phyloP scores from a whole-genome alignment of 2,888 invertebrate species.

The Callyntrura sp. region DNA sequence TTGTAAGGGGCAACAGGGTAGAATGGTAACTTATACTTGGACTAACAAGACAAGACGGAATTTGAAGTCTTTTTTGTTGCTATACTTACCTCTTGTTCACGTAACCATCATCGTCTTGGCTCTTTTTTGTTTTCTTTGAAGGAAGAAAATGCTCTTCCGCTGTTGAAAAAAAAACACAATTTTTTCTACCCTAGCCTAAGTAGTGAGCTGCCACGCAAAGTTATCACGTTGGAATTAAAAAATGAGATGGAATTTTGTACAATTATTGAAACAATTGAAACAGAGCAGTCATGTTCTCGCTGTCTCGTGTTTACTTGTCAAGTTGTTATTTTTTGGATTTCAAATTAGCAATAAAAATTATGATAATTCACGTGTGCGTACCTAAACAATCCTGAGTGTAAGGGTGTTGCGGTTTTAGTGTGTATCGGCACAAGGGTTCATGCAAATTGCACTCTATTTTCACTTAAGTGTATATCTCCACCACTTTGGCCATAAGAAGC shows the following conservation, averaged over 20 bases:
- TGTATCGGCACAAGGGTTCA: background rate
- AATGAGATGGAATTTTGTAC: slow-evolving; percentile 48
- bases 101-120: background rate
- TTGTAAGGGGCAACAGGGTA: background rate
- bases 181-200: background rate
- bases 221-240: slow-evolving; percentile 21
- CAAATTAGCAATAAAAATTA: slow-evolving; percentile 24
- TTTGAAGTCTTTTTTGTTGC: slow-evolving; percentile 46
- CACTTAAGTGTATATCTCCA: slow-evolving; percentile 2
- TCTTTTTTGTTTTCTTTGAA: slow-evolving; percentile 5
- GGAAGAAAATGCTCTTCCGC: slow-evolving; percentile 56
- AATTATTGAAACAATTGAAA: slow-evolving; percentile 51
- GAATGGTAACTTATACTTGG: slow-evolving; percentile 1
- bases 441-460: slow-evolving; percentile 16
- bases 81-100: background rate
- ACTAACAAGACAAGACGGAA: background rate
- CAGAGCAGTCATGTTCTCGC: slow-evolving; percentile 46
- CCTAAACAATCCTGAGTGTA: background rate
- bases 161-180: slow-evolving; percentile 35
- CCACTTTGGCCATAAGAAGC: background rate
- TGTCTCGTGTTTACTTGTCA: slow-evolving; percentile 37
- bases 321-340: slow-evolving; percentile 49
- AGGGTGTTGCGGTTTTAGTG: background rate
- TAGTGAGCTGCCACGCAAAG: background rate
- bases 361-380: slow-evolving; percentile 10